phyloP scores from a whole-genome alignment of 2,113 vertebrate genomes.

The Arizona elegans region DNA sequence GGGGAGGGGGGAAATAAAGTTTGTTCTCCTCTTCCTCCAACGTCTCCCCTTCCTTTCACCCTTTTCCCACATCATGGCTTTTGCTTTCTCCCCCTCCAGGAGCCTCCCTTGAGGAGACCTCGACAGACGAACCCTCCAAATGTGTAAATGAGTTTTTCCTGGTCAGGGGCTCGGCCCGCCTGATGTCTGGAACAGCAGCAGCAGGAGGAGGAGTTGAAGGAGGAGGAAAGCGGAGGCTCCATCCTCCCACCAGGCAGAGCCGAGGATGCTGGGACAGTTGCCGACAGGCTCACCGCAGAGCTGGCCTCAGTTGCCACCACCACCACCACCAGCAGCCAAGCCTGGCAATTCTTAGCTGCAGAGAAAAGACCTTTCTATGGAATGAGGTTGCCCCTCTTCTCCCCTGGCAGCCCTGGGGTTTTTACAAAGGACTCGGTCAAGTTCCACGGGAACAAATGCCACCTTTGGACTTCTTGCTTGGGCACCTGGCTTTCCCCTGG shows the following conservation, averaged over 20 bases:
- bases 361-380: conserved; percentile 12
- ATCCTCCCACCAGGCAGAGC: conserved; percentile 58
- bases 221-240: conserved; percentile 45
- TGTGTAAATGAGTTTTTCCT: conserved; percentile 30
- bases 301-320: rapidly evolving
- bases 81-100: conserved; percentile 71
- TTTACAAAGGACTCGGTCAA: neutral
- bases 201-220: conserved; percentile 60
- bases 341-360: conserved; percentile 32
- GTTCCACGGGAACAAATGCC: conserved; percentile 11
- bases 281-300: conserved; percentile 24
- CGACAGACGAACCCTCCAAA: conserved; percentile 16
- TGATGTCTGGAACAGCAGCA: conserved; percentile 52
- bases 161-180: conserved; percentile 60
- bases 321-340: conserved; percentile 10
- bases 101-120: conserved; percentile 66
- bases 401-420: neutral
- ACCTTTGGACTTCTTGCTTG: conserved; percentile 3
- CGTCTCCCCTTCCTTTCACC: neutral
- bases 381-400: neutral
- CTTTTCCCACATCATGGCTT: conserved; percentile 39
- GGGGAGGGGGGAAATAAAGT: neutral
- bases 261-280: conserved; percentile 45
- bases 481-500: neutral
- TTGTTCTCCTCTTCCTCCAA: conserved; percentile 28